Conservation (phyloP, 2,113 vertebrate species). For the Gopherus evgoodei region DNA sequence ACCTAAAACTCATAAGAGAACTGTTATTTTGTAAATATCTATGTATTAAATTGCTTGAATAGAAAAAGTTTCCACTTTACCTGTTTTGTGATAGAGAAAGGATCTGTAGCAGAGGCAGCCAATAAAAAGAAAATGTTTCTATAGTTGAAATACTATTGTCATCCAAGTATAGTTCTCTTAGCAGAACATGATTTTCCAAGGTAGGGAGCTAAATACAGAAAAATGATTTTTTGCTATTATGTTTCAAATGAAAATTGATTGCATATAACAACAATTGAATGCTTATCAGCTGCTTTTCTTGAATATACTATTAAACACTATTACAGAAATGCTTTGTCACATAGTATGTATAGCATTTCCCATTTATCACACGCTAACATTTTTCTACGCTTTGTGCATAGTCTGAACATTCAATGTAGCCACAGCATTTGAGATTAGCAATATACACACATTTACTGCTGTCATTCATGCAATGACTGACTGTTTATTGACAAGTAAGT, state of each 20-base stretch:
- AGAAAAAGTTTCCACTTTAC: constrained; percentile 72
- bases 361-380: neutral
- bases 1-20: neutral
- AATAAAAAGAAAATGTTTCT: constrained; percentile 80
- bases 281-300: constrained; percentile 39
- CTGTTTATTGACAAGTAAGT: neutral
- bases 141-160: constrained; percentile 90
- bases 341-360: neutral
- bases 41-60: neutral
- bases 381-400: neutral
- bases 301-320: constrained; percentile 21
- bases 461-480: neutral
- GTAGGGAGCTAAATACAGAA: constrained; percentile 82
- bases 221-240: constrained; percentile 7
- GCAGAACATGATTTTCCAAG: constrained; percentile 91
- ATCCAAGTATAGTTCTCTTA: constrained; percentile 89
- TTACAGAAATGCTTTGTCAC: neutral
- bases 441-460: neutral
- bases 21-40: neutral
- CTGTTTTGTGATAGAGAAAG: constrained; percentile 89
- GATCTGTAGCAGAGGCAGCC: constrained; percentile 89
- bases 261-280: constrained; percentile 27
- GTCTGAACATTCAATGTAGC: neutral
- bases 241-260: constrained; percentile 33
- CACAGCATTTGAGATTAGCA: neutral